Conservation (phyloP, 1,140 invertebrate genomes). For the Mesaphorura yosii region DNA sequence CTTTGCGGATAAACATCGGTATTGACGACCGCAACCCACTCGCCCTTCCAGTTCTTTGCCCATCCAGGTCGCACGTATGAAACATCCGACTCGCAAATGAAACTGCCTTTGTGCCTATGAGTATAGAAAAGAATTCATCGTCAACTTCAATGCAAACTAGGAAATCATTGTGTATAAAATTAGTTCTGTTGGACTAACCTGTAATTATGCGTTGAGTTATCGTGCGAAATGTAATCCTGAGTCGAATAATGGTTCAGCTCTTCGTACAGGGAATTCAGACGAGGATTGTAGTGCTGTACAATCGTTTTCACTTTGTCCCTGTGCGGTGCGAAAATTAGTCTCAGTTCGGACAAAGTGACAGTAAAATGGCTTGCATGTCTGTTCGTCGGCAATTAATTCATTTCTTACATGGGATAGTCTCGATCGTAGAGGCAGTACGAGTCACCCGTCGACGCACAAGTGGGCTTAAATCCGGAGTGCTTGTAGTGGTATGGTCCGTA, state of each 20-base stretch:
- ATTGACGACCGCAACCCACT: slow-evolving; percentile 41
- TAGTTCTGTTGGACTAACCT: slow-evolving; percentile 22
- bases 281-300: slow-evolving; percentile 30
- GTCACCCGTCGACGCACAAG: slow-evolving; percentile 17
- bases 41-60: slow-evolving; percentile 38
- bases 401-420: slow-evolving; percentile 30
- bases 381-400: too few relatives aligned
- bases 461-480: slow-evolving; percentile 13
- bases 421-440: slow-evolving; percentile 29
- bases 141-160: too few relatives aligned
- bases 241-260: slow-evolving; percentile 33
- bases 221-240: slow-evolving; percentile 32
- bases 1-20: slow-evolving; percentile 38
- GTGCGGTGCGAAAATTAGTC: too few relatives aligned
- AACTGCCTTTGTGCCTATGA: slow-evolving; percentile 35
- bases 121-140: not conserved
- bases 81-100: slow-evolving; percentile 39
- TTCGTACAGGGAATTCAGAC: slow-evolving; percentile 32
- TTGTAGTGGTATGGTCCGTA: slow-evolving; percentile 15
- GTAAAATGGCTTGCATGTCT: not conserved
- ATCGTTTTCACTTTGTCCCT: slow-evolving; percentile 34
- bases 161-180: not conserved
- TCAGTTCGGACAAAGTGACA: too few relatives aligned
- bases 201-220: slow-evolving; percentile 32
- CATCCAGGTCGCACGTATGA: slow-evolving; percentile 38